Percentiles rank a stretch among this genome's conserved stretches.
These are phyloP conservation scores for Priocnemis perturbator DNA, from an alignment of 2,888 invertebrate genomes.

Conservation along the genomic window DNA sequence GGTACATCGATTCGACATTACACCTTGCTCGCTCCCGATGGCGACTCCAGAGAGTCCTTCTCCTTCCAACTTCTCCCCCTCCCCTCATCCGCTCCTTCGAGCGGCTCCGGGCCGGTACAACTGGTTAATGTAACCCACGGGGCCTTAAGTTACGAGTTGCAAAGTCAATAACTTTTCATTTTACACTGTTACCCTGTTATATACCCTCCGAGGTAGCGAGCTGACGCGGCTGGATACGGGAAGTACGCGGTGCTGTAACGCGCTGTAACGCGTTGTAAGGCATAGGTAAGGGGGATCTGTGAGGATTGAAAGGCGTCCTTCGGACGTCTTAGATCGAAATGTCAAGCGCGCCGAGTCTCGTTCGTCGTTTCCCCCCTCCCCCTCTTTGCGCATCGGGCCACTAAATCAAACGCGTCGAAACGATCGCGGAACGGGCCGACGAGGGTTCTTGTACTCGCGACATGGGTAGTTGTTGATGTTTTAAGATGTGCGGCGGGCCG, in stretches of 20 bases:
- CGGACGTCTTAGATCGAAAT: no score
- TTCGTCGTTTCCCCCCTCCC: no score
- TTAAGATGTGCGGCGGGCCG: no score
- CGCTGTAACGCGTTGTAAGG: no score
- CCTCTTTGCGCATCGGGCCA: no score
- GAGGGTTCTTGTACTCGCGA: no score
- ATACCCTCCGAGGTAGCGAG: not conserved
- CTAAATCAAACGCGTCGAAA: no score
- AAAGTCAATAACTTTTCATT: conserved; percentile 45
- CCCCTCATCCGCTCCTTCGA: not conserved
- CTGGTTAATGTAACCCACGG: conserved; percentile 43
- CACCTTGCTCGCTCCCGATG: conserved; percentile 50
- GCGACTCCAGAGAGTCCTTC: conserved; percentile 9
- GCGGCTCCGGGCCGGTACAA: conserved; percentile 15
- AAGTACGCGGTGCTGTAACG: not conserved
- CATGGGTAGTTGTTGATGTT: no score
- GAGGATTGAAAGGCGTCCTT: no score
- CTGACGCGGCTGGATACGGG: conserved; percentile 5
- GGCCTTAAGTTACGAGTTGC: conserved; percentile 38
- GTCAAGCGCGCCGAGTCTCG: no score
- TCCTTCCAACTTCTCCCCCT: not conserved
- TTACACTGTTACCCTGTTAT: conserved; percentile 24
- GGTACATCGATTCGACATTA: conserved; percentile 54
- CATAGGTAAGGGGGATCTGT: no score
- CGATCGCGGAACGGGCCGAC: no score